Evolutionary conservation across 2,797 vertebrate species (phyloP), one percentile per base, ranked within the genome.

Genomic region (Astyanax mexicanus): DNA sequence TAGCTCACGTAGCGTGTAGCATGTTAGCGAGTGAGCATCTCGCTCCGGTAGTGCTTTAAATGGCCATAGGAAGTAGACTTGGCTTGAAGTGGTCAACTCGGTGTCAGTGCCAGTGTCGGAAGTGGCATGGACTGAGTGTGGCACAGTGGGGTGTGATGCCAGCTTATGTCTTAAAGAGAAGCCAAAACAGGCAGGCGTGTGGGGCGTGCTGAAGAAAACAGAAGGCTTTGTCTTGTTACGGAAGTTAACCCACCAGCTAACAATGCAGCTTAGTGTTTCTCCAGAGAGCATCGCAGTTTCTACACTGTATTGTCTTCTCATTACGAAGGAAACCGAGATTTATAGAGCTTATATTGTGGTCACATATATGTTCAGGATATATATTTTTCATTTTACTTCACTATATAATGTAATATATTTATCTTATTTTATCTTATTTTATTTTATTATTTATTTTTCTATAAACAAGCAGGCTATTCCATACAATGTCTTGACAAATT

Each of bases 151-250:
- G 87, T 84, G 82, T 78, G 38, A 84, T 84, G 87, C 79, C 80
- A 92, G 90, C 92, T 92, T 91, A 92, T 93, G 91, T 92, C 90
- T 90, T 90, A 88, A 79, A 83, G 83, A 88, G 72, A 87, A 92
- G 92, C 90, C 92, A 93, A 91, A 88, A 85, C 74, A 80, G 76
- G 72, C 61, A 66, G 35, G 51, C 72, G 38, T 78, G 83, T 75
- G 82, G 70, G 84, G 82, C 85, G 88, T 86, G 81, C 84, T 84
- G 84, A 83, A 83, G 81, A 77, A 81, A 87, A 82, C 54, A 54
- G 82, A 49, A 65, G 73, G 62, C 79, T 81, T 79, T 81, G 82
- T 79, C 42, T 81, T 79, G 27, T 52, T 11, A 40, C 35, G 62
- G 74, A 57, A 77, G 29, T 74, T 62, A 45, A 52, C 58, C 62